Evolutionary conservation across 2,888 invertebrate genomes (phyloP), one percentile per base, ranked within the genome.

Genomic region (Octodonta nipae): DNA sequence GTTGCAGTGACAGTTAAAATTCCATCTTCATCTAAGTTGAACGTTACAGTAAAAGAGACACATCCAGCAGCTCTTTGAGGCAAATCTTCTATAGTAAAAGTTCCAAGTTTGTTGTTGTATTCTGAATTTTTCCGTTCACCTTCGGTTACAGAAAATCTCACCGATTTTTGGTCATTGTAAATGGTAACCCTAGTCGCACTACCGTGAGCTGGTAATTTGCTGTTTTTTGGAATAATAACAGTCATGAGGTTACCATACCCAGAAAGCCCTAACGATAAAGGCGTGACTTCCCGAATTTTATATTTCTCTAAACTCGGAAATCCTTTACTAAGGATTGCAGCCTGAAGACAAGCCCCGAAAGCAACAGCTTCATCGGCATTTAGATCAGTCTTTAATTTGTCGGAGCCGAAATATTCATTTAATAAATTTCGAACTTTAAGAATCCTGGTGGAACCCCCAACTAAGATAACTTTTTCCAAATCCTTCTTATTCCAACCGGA

Each of bases 291-390:
- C 4, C 33, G 40, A 17, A 42, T 33, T 20, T 28, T 39, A 15
- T 33, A 38, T 12, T 33, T 35, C 20, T 43, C 43, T 1, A 36
- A 16, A 13, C 31, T 30, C 24, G 32, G 33, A 13, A 22, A 29
- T 11, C 34, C 22, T 1, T 32, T 27, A 26, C 31, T 38, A 8
- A 45, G 32, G 5, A 37, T 30, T 3, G 42, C 41, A 11, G 50
- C 48, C 32, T 45, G 42, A 5, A 47, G 26, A 5, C 41, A 40
- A 12, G 50, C 48, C 12, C 50, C 50, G 13, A 42, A 36, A 2
- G 50, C 45, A 2, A 50, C 47, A 7, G 47, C 47, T 35, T 49
- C 46, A 24, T 47, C 47, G 12, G 47, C 44, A 34, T 47, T 43
- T 8, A 50, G 17, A 12, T 43, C 38, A 8, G 37, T 40, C 15